These are phyloP conservation scores for Electrona antarctica DNA, from an alignment of 2,113 vertebrate species.

Conservation along the genomic window DNA sequence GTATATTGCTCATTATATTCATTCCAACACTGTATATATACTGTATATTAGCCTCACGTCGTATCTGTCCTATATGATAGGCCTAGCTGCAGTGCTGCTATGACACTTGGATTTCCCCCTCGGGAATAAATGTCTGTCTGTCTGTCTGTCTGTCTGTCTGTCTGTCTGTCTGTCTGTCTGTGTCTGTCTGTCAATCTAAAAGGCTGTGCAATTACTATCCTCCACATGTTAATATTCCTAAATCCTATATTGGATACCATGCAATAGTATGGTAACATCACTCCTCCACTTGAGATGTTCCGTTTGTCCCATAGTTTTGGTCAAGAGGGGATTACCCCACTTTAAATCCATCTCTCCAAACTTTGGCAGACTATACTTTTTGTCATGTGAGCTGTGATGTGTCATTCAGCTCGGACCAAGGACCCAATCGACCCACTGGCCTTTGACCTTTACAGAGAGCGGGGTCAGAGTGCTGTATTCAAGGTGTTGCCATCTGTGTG, in stretches of 20 bases:
- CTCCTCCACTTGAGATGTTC: slow-evolving; percentile 31
- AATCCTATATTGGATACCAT: slow-evolving; percentile 22
- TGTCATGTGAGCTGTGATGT: slow-evolving; percentile 65
- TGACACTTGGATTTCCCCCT: too few species aligned
- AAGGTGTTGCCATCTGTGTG: slow-evolving; percentile 77
- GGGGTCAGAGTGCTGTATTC: slow-evolving; percentile 62
- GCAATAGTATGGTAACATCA: not conserved
- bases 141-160: too few species aligned
- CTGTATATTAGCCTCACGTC: too few species aligned
- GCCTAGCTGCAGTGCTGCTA: too few species aligned
- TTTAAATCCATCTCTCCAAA: slow-evolving; percentile 37
- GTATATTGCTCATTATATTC: too few species aligned
- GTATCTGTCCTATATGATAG: too few species aligned
- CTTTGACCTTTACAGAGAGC: slow-evolving; percentile 70
- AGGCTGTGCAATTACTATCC: slow-evolving; percentile 15
- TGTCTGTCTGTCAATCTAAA: too few species aligned
- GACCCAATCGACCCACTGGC: slow-evolving; percentile 66
- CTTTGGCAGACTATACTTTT: slow-evolving; percentile 46
- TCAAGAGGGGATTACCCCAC: slow-evolving; percentile 58
- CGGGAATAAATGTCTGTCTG: too few species aligned
- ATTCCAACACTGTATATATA: too few species aligned
- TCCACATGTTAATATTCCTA: slow-evolving; percentile 15
- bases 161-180: too few species aligned
- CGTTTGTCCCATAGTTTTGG: slow-evolving; percentile 28
- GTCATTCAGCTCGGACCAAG: slow-evolving; percentile 61